Evolutionary conservation across 2,113 vertebrate species (phyloP).

Genomic region (Argyrosomus japonicus): DNA sequence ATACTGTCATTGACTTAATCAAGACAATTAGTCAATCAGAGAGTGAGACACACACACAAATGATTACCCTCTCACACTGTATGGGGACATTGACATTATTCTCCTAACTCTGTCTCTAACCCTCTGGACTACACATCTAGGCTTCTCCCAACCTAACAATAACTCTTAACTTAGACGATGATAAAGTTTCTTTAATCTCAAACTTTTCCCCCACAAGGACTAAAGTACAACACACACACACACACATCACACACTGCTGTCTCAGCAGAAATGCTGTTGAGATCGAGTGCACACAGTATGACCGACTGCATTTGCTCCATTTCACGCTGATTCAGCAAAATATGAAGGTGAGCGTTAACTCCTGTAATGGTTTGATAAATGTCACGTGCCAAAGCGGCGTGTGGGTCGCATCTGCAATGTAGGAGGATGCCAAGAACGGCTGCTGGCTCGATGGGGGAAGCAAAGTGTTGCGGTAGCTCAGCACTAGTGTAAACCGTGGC

Average conservation of each 20-base stretch:
- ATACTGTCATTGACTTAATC: no score
- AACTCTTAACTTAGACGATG: no score
- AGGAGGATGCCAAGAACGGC: conserved; percentile 30
- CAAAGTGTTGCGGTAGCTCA: neutral
- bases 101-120: no score
- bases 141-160: neutral
- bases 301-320: conserved; percentile 33
- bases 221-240: conserved; percentile 16
- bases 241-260: conserved; percentile 33
- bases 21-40: no score
- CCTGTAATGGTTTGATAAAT: conserved; percentile 54
- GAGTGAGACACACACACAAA: neutral
- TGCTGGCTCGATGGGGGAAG: conserved; percentile 8
- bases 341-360: conserved; percentile 55
- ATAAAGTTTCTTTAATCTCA: no score
- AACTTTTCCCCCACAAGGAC: conserved; percentile 1
- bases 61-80: neutral
- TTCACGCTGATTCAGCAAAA: conserved; percentile 60
- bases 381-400: neutral
- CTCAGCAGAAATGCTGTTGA: conserved; percentile 59
- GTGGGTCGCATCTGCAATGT: neutral
- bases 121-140: neutral
- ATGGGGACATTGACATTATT: neutral
- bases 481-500: neutral
- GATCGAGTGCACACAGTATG: conserved; percentile 5